Conservation (phyloP, 2,888 invertebrate species). For the Diachrysia chrysitis region DNA sequence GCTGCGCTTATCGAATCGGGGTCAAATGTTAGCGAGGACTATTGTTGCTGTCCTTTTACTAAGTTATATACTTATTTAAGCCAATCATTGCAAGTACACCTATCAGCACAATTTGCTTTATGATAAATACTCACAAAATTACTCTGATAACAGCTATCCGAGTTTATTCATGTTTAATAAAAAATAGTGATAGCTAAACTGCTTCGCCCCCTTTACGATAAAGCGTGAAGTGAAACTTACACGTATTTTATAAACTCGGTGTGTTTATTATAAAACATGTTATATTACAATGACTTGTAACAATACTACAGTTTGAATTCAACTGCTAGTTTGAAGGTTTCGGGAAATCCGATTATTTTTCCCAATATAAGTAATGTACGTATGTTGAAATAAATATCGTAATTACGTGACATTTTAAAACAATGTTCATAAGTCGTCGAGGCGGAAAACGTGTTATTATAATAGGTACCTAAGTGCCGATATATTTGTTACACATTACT, state of each 20-base stretch:
- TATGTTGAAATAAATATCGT: conserved; percentile 30
- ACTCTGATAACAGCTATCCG: conserved; percentile 62
- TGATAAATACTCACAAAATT: conserved; percentile 62
- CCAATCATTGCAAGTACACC: conserved; percentile 42
- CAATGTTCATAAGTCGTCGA: conserved; percentile 54
- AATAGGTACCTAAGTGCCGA: conserved; percentile 51
- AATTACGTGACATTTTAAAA: conserved; percentile 40
- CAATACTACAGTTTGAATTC: conserved; percentile 19
- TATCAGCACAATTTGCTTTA: conserved; percentile 64
- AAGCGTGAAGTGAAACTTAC: conserved; percentile 55
- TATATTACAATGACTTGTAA: conserved; percentile 40
- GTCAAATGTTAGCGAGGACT: conserved; percentile 54
- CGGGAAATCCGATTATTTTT: conserved; percentile 24
- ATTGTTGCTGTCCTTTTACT: conserved; percentile 34
- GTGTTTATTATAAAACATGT: conserved; percentile 46
- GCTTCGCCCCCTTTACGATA: conserved; percentile 57
- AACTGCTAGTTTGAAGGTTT: conserved; percentile 31
- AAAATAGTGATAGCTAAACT: conserved; percentile 48
- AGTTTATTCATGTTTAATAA: conserved; percentile 45
- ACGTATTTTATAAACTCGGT: conserved; percentile 39
- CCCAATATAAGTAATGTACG: conserved; percentile 20
- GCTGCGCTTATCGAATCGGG: conserved; percentile 62
- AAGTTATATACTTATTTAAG: conserved; percentile 45
- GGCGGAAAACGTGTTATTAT: conserved; percentile 61
- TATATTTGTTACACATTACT: conserved; percentile 46